Percentiles rank a stretch among this genome's conserved stretches.
These are phyloP conservation scores for Saxicola maurus DNA, from an alignment of 2,797 vertebrate genomes.

Conservation along the genomic window DNA sequence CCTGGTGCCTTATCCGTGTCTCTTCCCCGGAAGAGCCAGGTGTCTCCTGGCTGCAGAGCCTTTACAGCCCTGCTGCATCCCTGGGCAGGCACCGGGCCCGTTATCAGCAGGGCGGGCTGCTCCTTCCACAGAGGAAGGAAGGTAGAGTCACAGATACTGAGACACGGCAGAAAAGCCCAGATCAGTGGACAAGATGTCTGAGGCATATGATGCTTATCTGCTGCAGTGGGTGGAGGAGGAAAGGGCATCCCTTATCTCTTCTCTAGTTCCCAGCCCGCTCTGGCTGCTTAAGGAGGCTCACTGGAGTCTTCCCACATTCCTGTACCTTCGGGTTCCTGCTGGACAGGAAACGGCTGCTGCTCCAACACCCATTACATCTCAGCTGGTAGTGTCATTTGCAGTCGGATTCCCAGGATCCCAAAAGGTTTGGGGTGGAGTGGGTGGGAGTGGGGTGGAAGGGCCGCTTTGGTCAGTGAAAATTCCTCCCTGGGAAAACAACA, in stretches of 20 bases:
- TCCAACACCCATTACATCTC: constrained; percentile 29
- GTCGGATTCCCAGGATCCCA: not conserved
- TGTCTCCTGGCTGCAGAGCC: not conserved
- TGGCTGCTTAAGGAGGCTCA: constrained; percentile 48
- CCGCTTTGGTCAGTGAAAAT: not conserved
- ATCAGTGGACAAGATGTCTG: constrained; percentile 67
- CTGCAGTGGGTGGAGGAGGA: constrained; percentile 42
- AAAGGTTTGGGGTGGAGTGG: not conserved
- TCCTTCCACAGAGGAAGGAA: constrained; percentile 35
- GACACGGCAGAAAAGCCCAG: constrained; percentile 41
- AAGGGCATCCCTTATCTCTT: constrained; percentile 54
- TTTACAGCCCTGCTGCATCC: not conserved
- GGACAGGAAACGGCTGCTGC: constrained; percentile 43
- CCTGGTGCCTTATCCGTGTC: not conserved
- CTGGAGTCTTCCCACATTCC: constrained; percentile 52
- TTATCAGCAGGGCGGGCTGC: not conserved
- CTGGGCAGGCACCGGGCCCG: not conserved
- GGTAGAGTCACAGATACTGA: constrained; percentile 51
- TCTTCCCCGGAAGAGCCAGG: constrained; percentile 7
- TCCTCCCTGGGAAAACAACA: constrained; percentile 4
- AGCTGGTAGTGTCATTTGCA: constrained; percentile 59
- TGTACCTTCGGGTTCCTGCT: constrained; percentile 30
- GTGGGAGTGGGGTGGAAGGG: not conserved
- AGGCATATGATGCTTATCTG: constrained; percentile 62
- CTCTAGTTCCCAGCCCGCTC: constrained; percentile 39